Evolutionary conservation across 2,797 vertebrate genomes (phyloP).

Genomic region (Lepilemur ruficaudatus): DNA sequence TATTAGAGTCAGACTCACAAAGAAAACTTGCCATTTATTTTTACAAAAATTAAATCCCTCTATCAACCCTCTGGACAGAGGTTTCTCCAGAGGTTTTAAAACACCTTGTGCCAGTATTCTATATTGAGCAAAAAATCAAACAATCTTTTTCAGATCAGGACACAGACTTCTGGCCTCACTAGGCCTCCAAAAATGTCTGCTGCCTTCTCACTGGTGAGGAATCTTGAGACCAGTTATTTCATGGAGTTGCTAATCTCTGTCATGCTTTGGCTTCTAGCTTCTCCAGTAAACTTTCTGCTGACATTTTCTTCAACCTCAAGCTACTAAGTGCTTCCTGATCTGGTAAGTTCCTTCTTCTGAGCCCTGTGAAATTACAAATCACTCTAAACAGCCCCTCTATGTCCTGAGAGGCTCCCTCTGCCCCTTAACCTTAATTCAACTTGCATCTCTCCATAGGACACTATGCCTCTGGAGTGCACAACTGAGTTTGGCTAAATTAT

Average conservation of each 20-base stretch:
- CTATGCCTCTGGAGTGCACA: background rate
- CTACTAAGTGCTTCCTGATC: background rate
- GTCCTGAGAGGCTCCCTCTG: background rate
- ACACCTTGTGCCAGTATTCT: background rate
- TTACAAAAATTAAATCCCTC: background rate
- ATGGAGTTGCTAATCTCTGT: background rate
- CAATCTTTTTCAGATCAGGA: background rate
- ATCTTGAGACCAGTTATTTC: background rate
- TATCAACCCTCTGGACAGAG: background rate
- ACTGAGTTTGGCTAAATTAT: background rate
- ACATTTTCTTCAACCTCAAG: background rate
- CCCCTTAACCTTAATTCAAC: background rate
- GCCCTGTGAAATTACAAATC: background rate
- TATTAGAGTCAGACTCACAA: background rate
- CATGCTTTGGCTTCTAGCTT: background rate
- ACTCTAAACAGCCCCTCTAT: background rate
- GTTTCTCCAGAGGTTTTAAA: background rate
- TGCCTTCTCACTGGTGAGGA: background rate
- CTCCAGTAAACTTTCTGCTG: background rate
- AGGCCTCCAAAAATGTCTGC: background rate
- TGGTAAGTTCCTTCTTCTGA: background rate
- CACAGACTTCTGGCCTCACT: background rate
- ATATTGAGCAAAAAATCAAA: background rate
- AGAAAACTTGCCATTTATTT: background rate
- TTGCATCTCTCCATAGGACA: background rate